A percentile compares a stretch with the other conserved stretches of the same genome.
phyloP scores from a whole-genome alignment of 1,140 invertebrate genomes.

The Lepidurus couesii region DNA sequence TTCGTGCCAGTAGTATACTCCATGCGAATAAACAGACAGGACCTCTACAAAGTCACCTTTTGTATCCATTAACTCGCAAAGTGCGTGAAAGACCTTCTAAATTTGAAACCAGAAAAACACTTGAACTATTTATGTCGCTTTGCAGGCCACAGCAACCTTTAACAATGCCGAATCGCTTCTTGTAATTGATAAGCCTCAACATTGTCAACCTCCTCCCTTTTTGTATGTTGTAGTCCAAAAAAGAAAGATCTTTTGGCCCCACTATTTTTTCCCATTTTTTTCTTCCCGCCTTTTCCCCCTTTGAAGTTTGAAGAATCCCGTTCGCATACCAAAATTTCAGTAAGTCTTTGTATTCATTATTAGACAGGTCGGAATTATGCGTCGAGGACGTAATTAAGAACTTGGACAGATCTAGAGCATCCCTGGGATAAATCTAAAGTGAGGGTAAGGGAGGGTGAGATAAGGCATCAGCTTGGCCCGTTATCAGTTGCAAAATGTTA shows the following conservation, averaged over 20 bases:
- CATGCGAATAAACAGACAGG: background rate
- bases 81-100: background rate
- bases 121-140: background rate
- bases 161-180: background rate
- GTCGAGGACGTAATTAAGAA: background rate
- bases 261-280: background rate
- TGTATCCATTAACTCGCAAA: background rate
- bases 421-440: background rate
- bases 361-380: background rate
- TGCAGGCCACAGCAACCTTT: background rate
- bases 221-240: background rate
- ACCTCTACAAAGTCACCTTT: background rate
- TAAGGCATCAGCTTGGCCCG: background rate
- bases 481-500: constrained; percentile 6
- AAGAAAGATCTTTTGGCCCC: background rate
- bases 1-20: background rate
- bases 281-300: background rate
- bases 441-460: background rate
- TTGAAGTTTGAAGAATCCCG: too few species aligned
- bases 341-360: constrained; percentile 6
- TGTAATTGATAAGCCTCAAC: background rate
- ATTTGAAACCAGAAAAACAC: background rate
- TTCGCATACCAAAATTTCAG: background rate
- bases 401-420: background rate
- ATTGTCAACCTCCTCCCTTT: background rate